Evolutionary conservation across 2,113 vertebrate species (phyloP), one percentile per base, ranked within the genome.

Genomic region (Ophthalmolycus amberensis): DNA sequence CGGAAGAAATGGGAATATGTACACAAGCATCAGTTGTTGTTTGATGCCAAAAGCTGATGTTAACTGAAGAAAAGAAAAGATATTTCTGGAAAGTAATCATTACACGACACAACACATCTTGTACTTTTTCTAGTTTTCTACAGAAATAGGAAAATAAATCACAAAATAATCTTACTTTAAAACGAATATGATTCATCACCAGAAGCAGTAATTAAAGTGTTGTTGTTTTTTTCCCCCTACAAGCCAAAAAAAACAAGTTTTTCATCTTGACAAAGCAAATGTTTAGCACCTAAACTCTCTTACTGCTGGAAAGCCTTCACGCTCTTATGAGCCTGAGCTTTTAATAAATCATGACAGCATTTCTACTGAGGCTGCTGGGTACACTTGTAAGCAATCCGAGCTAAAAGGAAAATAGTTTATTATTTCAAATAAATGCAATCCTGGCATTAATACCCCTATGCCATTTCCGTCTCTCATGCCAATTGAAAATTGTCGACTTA

Each of bases 301-400:
- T 44, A 15, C 29, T 37, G 6, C 65, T 44, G 20, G 40, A 78
- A 81, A 46, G 18, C 60, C 67, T 63, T 40, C 46, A 29, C 32
- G 76, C 74, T 73, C 15, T 42, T 59, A 25, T 65, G 34, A 54
- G 25, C 20, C 63, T 62, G 40, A 83, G 58, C 70, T 25, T 87
- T 75, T 79, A 82, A 83, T 86, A 83, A 66, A 79, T 64, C 70
- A 59, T 74, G 84, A 88, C 71, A 88, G 65, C 64, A 59, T 80
- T 86, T 68, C 75, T 68, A 58, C 59, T 6, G 48, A 25, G 71
- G 22, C 25, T 77, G 62, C 62, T 32, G 25, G 29, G 11, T 62
- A 75, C n/a, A 73, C 37, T 79, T 84, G 60, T 69, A 79, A 77
- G 59, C 52, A 81, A 65, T 65, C 46, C 46, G 32, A 22, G 56